A percentile compares a stretch with the other conserved stretches of the same genome.
These are phyloP conservation scores for Copidosoma floridanum DNA, from an alignment of 1,140 invertebrate genomes.

Conservation along the genomic window DNA sequence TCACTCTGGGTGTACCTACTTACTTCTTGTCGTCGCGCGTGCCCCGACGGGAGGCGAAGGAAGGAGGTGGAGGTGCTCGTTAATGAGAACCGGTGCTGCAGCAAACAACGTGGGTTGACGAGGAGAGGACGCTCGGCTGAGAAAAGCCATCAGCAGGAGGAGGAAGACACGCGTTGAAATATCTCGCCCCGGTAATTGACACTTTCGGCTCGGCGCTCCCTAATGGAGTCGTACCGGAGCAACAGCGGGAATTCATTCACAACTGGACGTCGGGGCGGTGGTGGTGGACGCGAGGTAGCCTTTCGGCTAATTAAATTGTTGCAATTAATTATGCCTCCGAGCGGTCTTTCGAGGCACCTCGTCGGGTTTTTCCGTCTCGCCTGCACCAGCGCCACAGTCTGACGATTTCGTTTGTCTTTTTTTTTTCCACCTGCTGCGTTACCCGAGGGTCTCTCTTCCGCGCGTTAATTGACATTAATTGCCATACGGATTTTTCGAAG, in stretches of 20 bases:
- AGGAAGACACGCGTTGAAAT: neutral
- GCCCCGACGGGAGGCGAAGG: slow-evolving; percentile 10
- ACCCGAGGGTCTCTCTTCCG: too few relatives aligned
- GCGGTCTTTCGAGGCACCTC: neutral
- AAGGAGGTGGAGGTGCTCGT: too few relatives aligned
- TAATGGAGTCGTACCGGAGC: slow-evolving; percentile 8
- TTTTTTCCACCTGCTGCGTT: too few relatives aligned
- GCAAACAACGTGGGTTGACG: too few relatives aligned
- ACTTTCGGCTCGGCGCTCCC: slow-evolving; percentile 1
- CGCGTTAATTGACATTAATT: slow-evolving; percentile 14
- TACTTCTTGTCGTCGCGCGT: slow-evolving; percentile 15
- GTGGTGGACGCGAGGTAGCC: neutral
- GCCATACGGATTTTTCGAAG: neutral
- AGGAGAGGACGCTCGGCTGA: neutral
- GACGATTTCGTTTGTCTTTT: neutral
- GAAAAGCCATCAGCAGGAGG: too few relatives aligned
- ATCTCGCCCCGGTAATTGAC: slow-evolving; percentile 14
- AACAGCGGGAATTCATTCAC: neutral
- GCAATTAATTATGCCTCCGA: slow-evolving; percentile 14
- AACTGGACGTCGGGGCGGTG: neutral
- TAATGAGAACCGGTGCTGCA: slow-evolving; percentile 27
- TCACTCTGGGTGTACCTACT: neutral
- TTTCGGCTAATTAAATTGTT: slow-evolving; percentile 25
- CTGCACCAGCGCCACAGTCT: too few relatives aligned
- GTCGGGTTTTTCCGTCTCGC: too few relatives aligned